Conservation (phyloP, 2,113 vertebrate genomes). For the Hippolais icterina region DNA sequence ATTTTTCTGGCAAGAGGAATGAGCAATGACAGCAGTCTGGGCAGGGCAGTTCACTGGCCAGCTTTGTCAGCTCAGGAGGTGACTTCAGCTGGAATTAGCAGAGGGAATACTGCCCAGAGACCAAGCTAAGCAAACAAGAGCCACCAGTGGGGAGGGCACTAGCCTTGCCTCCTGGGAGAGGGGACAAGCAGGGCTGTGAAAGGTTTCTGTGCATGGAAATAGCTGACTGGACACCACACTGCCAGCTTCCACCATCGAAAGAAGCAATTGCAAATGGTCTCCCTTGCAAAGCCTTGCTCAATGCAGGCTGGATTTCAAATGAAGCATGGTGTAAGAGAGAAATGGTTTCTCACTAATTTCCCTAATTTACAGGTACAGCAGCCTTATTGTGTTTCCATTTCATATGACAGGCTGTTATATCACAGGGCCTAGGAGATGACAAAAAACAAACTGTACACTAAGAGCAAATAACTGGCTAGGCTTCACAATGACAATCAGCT, state of each 20-base stretch:
- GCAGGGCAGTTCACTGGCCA: conserved; percentile 6
- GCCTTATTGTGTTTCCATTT: not conserved
- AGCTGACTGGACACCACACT: not conserved
- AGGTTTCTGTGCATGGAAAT: not conserved
- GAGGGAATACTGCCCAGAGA: conserved; percentile 23
- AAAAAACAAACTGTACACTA: conserved; percentile 12
- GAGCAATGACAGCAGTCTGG: conserved; percentile 52
- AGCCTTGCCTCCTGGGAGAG: not conserved
- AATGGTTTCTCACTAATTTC: not conserved
- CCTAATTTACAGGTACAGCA: not conserved
- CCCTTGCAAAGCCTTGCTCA: not conserved
- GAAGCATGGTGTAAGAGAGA: not conserved
- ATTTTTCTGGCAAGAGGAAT: conserved; percentile 39
- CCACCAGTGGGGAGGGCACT: fast-evolving
- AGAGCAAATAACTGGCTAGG: not conserved
- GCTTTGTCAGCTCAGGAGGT: conserved; percentile 54
- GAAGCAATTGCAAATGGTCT: not conserved
- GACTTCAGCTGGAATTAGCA: conserved; percentile 62
- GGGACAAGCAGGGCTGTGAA: not conserved
- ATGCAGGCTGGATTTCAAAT: not conserved
- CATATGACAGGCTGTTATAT: not conserved
- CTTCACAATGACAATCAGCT: not conserved
- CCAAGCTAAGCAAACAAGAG: conserved; percentile 26
- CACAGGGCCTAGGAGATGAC: not conserved
- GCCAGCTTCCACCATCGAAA: fast-evolving